Conservation (phyloP, 2,888 invertebrate genomes). For the Parascotia fuliginaria region DNA sequence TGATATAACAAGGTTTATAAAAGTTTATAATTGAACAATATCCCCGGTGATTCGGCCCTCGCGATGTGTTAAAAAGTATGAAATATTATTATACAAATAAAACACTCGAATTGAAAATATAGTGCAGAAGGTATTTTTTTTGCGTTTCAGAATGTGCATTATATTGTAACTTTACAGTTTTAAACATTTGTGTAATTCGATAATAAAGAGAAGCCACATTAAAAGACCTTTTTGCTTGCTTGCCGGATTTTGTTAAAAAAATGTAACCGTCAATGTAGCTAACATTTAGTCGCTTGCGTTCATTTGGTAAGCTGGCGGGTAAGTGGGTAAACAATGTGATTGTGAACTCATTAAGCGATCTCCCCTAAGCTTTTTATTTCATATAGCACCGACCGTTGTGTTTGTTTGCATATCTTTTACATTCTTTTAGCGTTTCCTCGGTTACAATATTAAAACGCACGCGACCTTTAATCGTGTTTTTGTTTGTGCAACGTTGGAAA, state of each 20-base stretch:
- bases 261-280: slow-evolving; percentile 21
- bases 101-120: slow-evolving; percentile 4
- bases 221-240: too few relatives aligned
- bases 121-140: slow-evolving; percentile 1
- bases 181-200: too few relatives aligned
- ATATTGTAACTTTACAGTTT: too few relatives aligned
- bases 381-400: slow-evolving; percentile 23
- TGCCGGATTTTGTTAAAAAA: slow-evolving; percentile 11
- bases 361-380: slow-evolving; percentile 32
- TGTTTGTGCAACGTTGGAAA: slow-evolving; percentile 9
- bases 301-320: slow-evolving; percentile 18
- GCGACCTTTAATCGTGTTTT: slow-evolving; percentile 25
- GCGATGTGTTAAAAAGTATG: not conserved
- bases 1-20: slow-evolving; percentile 1
- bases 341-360: slow-evolving; percentile 34
- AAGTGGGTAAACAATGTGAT: slow-evolving; percentile 32
- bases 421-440: slow-evolving; percentile 31
- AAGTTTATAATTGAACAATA: slow-evolving; percentile 8
- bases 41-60: not conserved
- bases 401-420: slow-evolving; percentile 40
- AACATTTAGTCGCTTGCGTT: slow-evolving; percentile 22
- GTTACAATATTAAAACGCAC: slow-evolving; percentile 30
- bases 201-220: too few relatives aligned
- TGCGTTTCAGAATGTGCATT: slow-evolving; percentile 1
- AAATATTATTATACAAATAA: slow-evolving; percentile 7